Conservation (phyloP, 2,797 vertebrate genomes). For the Malurus leucopterus region DNA sequence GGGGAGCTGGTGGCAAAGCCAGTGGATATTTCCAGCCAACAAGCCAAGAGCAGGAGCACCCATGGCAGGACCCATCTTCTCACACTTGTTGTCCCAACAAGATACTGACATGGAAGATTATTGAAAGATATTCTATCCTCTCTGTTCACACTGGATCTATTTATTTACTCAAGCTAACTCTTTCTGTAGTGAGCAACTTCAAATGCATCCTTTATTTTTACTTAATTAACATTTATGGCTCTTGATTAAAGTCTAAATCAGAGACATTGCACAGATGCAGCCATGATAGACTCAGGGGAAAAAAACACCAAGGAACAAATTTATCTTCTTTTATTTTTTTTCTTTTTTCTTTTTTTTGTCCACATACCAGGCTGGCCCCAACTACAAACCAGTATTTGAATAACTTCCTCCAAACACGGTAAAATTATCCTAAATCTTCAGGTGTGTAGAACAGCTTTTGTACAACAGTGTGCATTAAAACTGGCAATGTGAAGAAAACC, state of each 20-base stretch:
- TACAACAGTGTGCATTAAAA: neutral
- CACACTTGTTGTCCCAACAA: accelerated
- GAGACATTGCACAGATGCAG: neutral
- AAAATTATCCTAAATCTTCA: neutral
- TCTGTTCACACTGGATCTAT: neutral
- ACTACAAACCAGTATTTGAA: neutral
- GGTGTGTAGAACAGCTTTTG: neutral
- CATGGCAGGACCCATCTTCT: neutral
- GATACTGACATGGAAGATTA: neutral
- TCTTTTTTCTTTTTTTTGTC: neutral
- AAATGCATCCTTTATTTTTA: neutral
- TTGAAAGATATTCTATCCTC: neutral
- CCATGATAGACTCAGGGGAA: neutral
- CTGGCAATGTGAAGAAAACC: neutral
- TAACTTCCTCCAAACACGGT: neutral
- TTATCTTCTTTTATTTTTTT: neutral
- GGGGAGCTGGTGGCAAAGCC: neutral
- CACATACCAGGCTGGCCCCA: neutral
- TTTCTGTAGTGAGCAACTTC: neutral
- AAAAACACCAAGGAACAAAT: neutral
- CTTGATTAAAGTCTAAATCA: neutral
- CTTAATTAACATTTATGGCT: neutral
- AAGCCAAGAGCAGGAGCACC: neutral
- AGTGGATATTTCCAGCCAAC: neutral
- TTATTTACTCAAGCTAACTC: neutral